phyloP scores from a whole-genome alignment of 2,113 vertebrate species.

The Abramis brama region DNA sequence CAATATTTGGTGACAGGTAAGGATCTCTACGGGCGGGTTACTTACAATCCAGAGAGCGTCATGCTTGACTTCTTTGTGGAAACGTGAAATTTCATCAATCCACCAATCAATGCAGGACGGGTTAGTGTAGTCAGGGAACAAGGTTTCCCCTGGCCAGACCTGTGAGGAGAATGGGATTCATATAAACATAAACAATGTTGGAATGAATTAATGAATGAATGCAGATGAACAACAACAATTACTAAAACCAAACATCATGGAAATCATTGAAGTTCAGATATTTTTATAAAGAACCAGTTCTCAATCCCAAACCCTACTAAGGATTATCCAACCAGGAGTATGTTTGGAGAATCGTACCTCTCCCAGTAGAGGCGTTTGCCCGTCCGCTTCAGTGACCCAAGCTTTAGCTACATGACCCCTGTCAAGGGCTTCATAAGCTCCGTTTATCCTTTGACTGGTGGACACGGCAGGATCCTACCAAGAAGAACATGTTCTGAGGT shows the following conservation, averaged over 20 bases:
- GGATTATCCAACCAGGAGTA: background rate
- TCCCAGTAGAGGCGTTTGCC: conserved; percentile 80
- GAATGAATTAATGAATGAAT: background rate
- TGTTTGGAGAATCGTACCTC: conserved; percentile 75
- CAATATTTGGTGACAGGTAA: background rate
- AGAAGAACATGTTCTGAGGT: background rate
- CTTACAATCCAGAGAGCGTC: conserved; percentile 98
- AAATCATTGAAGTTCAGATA: background rate
- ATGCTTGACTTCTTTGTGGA: conserved; percentile 76
- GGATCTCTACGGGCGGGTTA: conserved; percentile 44
- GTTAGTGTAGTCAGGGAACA: conserved; percentile 93
- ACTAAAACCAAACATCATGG: background rate
- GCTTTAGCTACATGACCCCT: conserved; percentile 73
- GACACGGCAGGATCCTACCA: conserved; percentile 89
- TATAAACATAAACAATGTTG: too few relatives aligned
- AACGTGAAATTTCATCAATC: conserved; percentile 82
- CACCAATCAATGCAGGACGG: conserved; percentile 84
- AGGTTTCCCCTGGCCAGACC: conserved; percentile 93
- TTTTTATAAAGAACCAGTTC: background rate
- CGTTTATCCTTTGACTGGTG: conserved; percentile 61
- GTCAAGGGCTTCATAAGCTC: conserved; percentile 74
- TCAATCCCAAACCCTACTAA: background rate
- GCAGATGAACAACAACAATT: background rate
- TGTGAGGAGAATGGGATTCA: conserved; percentile 56
- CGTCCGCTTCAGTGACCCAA: conserved; percentile 86